Percentiles rank a stretch among this genome's conserved stretches.
phyloP scores from a whole-genome alignment of 2,797 vertebrate species.

The Sebastes vulpes region DNA sequence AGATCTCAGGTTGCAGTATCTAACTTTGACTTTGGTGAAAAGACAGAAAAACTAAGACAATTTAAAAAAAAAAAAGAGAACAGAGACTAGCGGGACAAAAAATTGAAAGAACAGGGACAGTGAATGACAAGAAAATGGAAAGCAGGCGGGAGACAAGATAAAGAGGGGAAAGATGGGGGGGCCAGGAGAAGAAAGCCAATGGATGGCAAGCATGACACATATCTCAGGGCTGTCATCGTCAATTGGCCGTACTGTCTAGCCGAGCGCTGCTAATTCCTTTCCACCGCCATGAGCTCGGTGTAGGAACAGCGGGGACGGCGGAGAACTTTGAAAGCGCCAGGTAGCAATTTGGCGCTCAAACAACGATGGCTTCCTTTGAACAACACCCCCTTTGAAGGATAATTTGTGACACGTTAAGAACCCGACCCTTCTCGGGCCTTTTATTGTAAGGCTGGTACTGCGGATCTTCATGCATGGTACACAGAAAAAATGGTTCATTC shows the following conservation, averaged over 20 bases:
- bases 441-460: not conserved
- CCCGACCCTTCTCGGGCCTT: not conserved
- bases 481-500: conserved; percentile 9
- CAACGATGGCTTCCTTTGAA: conserved; percentile 36
- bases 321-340: conserved; percentile 47
- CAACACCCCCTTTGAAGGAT: conserved; percentile 48
- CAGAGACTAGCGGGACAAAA: not conserved
- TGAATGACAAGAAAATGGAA: conserved; percentile 61
- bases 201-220: conserved; percentile 37
- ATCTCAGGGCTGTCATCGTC: conserved; percentile 43
- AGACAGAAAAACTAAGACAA: conserved; percentile 10
- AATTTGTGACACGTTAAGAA: conserved; percentile 46
- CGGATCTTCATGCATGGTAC: not conserved
- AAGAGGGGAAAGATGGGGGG: conserved; percentile 40
- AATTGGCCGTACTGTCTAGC: conserved; percentile 54
- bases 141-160: conserved; percentile 49
- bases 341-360: conserved; percentile 63
- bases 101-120: not conserved
- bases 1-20: not conserved
- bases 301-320: not conserved
- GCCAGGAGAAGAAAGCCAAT: conserved; percentile 42
- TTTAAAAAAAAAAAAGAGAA: not conserved
- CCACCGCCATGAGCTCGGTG: conserved; percentile 15
- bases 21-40: conserved; percentile 3
- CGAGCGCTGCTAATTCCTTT: conserved; percentile 45